phyloP scores from a whole-genome alignment of 92 coral and sea anemone genomes.

The Plumapathes pennacea region DNA sequence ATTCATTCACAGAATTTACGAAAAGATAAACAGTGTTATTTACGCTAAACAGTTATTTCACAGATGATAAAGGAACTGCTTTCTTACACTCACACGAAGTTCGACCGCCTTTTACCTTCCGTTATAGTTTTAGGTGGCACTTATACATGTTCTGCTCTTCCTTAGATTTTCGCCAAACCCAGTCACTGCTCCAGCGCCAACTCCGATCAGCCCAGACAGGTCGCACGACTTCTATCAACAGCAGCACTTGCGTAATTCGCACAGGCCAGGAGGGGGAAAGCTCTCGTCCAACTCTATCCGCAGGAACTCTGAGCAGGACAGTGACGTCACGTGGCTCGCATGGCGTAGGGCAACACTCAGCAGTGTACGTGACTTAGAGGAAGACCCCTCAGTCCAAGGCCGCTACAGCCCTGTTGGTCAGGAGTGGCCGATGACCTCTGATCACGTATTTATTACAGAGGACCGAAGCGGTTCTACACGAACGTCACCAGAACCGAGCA shows the following conservation, averaged over 20 bases:
- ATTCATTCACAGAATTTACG: too few species aligned
- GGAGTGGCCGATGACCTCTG: constrained; percentile 22
- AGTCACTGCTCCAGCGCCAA: constrained; percentile 90
- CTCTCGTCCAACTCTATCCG: constrained; percentile 16
- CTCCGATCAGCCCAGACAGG: constrained; percentile 86
- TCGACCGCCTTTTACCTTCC: too few species aligned
- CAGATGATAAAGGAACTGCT: too few species aligned
- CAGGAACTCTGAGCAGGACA: constrained; percentile 37
- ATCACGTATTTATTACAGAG: constrained; percentile 73
- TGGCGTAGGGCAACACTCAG: constrained; percentile 48
- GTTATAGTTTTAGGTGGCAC: too few species aligned
- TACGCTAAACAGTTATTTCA: too few species aligned
- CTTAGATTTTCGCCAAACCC: constrained; percentile 81
- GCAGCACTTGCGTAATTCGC: constrained; percentile 59
- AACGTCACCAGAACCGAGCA: constrained; percentile 30
- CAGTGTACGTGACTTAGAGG: constrained; percentile 51
- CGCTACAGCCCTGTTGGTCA: constrained; percentile 41
- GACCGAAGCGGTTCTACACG: too few species aligned
- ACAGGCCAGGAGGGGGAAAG: constrained; percentile 16
- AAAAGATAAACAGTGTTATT: too few species aligned
- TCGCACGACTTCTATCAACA: constrained; percentile 54
- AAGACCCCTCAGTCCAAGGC: constrained; percentile 1
- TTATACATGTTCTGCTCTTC: too few species aligned
- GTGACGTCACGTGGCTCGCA: constrained; percentile 30
- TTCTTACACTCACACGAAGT: too few species aligned